These are phyloP conservation scores for Dendropsophus ebraccatus DNA, from an alignment of 2,113 vertebrate genomes.

Conservation along the genomic window DNA sequence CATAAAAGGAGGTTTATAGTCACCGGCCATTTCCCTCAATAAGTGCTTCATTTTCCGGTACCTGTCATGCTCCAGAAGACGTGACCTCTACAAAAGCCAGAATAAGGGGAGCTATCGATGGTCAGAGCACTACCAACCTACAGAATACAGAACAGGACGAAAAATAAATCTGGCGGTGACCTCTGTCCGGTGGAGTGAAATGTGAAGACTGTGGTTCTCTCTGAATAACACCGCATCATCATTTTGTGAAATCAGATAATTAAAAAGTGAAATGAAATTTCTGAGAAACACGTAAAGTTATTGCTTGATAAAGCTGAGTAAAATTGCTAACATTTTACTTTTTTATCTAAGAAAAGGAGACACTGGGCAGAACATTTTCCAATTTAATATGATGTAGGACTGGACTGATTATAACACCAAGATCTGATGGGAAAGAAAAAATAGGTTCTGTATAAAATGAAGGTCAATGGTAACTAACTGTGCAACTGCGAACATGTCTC, in stretches of 20 bases:
- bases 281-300: conserved; percentile 5
- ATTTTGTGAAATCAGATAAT: neutral
- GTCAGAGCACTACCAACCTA: neutral
- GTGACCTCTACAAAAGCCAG: conserved; percentile 2
- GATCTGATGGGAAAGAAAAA: too few relatives aligned
- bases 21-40: conserved; percentile 21
- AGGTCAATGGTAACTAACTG: too few relatives aligned
- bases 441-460: too few relatives aligned
- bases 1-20: conserved; percentile 23
- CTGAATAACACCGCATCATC: neutral
- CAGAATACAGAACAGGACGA: neutral
- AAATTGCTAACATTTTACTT: neutral
- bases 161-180: conserved; percentile 22
- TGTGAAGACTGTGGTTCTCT: neutral
- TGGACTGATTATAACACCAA: too few relatives aligned
- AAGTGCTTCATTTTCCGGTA: conserved; percentile 14
- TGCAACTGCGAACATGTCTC: too few relatives aligned
- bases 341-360: too few relatives aligned
- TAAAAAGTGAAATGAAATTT: neutral
- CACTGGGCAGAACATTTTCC: too few relatives aligned
- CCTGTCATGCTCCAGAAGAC: conserved; percentile 14
- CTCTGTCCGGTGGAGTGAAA: neutral
- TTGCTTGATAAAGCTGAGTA: neutral
- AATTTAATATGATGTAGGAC: too few relatives aligned
- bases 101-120: neutral